These are phyloP conservation scores for Lineus longissimus DNA, from an alignment of 1,140 invertebrate species.

Conservation along the genomic window DNA sequence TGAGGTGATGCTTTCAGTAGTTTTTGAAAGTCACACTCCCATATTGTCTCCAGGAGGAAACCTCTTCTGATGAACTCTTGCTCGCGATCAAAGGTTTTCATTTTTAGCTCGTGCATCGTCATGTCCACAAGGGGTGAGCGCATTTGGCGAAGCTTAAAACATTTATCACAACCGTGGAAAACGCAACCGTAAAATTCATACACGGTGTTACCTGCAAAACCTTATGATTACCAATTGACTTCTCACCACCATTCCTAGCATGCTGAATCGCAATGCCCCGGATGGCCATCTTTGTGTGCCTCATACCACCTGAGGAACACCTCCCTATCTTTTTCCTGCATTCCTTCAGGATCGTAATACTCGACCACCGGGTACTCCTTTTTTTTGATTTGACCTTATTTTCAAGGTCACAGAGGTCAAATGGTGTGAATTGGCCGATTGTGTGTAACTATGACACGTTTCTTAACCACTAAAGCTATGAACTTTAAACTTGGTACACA, in stretches of 20 bases:
- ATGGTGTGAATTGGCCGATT: too few relatives aligned
- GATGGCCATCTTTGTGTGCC: too few relatives aligned
- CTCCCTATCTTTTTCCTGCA: too few relatives aligned
- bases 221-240: conserved; percentile 10
- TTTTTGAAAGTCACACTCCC: conserved; percentile 26
- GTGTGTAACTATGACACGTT: too few relatives aligned
- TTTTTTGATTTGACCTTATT: too few relatives aligned
- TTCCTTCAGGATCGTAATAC: too few relatives aligned
- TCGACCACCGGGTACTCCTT: too few relatives aligned
- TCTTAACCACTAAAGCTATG: too few relatives aligned
- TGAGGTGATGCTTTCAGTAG: conserved; percentile 11
- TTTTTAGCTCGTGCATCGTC: conserved; percentile 17
- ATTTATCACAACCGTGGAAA: conserved; percentile 28
- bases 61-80: conserved; percentile 7
- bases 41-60: conserved; percentile 19
- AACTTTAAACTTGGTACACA: too few relatives aligned
- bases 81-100: conserved; percentile 14
- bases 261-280: conserved; percentile 18
- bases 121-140: conserved; percentile 13
- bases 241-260: conserved; percentile 18
- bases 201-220: conserved; percentile 12
- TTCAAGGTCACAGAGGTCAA: too few relatives aligned
- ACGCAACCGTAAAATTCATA: conserved; percentile 29
- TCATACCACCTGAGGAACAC: too few relatives aligned
- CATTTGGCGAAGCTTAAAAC: conserved; percentile 17